Percentiles rank a stretch among this genome's conserved stretches.
These are phyloP conservation scores for Syngnathus acus DNA, from an alignment of 2,797 vertebrate species.

Conservation along the genomic window DNA sequence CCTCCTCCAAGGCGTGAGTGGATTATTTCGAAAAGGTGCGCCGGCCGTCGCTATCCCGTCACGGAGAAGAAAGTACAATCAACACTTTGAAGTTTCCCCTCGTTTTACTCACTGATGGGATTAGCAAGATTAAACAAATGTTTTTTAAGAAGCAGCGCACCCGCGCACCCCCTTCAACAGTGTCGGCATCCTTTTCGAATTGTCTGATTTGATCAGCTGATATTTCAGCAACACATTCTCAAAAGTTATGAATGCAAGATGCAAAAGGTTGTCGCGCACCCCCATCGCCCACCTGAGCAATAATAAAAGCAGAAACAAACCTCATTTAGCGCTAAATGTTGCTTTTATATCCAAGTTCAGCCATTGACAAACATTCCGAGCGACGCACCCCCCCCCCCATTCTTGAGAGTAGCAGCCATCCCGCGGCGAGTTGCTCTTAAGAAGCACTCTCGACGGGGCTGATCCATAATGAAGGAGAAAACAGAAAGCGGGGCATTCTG, in stretches of 20 bases:
- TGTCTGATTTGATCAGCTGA: too few species aligned
- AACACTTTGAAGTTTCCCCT: not conserved
- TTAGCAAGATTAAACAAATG: not conserved
- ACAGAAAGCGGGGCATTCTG: conserved; percentile 4
- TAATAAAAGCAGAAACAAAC: not conserved
- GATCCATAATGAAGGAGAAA: not conserved
- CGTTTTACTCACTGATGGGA: not conserved
- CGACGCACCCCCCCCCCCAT: not conserved
- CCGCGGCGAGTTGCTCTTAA: not conserved
- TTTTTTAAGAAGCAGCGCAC: too few species aligned
- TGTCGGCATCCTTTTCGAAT: too few species aligned
- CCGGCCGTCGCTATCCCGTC: not conserved
- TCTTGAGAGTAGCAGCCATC: not conserved
- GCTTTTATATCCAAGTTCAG: not conserved
- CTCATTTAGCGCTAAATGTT: too few species aligned
- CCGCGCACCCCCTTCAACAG: too few species aligned
- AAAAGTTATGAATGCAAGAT: too few species aligned
- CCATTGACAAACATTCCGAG: not conserved
- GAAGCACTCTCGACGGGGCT: not conserved
- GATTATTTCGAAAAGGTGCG: not conserved
- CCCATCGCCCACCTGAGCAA: not conserved
- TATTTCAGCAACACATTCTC: too few species aligned
- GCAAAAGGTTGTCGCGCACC: not conserved
- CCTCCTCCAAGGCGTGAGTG: not conserved
- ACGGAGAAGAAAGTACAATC: not conserved